Percentiles rank a stretch among this genome's conserved stretches.
Evolutionary conservation across 2,113 vertebrate genomes (phyloP).

Genomic region (Nesoenas mayeri): DNA sequence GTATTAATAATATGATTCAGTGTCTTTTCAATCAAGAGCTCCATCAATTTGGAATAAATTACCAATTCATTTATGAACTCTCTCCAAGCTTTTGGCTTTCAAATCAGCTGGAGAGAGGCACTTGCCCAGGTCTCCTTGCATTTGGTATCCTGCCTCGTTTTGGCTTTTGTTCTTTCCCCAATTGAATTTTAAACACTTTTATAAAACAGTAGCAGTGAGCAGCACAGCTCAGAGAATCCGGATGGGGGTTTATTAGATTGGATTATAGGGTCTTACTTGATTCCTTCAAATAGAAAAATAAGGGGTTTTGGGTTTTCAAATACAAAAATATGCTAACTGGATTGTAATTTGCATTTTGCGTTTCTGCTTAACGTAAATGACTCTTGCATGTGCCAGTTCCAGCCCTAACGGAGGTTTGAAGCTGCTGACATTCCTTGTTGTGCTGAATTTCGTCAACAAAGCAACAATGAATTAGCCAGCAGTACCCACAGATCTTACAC

Average conservation of each 20-base stretch:
- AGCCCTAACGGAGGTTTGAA: not conserved
- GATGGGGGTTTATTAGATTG: not conserved
- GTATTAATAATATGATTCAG: constrained; percentile 29
- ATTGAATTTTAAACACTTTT: not conserved
- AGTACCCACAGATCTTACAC: accelerated
- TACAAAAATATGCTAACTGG: not conserved
- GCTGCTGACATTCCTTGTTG: not conserved
- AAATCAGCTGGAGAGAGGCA: not conserved
- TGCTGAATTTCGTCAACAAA: not conserved
- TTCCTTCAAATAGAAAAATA: constrained; percentile 6
- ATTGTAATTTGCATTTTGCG: not conserved
- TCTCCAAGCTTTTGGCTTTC: constrained; percentile 6
- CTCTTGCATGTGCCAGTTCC: not conserved
- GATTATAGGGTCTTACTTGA: not conserved
- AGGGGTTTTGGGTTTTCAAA: not conserved
- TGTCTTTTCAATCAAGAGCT: constrained; percentile 45
- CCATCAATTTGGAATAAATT: constrained; percentile 55
- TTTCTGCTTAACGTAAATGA: not conserved
- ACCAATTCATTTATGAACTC: constrained; percentile 33
- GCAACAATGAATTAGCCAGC: accelerated
- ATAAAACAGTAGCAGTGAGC: not conserved
- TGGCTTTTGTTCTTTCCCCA: not conserved
- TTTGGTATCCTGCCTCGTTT: not conserved
- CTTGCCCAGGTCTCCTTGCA: not conserved
- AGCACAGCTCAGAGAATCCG: not conserved